A percentile compares a stretch with the other conserved stretches of the same genome.
phyloP scores from a whole-genome alignment of 2,113 vertebrate genomes.

The Oceanites oceanicus region DNA sequence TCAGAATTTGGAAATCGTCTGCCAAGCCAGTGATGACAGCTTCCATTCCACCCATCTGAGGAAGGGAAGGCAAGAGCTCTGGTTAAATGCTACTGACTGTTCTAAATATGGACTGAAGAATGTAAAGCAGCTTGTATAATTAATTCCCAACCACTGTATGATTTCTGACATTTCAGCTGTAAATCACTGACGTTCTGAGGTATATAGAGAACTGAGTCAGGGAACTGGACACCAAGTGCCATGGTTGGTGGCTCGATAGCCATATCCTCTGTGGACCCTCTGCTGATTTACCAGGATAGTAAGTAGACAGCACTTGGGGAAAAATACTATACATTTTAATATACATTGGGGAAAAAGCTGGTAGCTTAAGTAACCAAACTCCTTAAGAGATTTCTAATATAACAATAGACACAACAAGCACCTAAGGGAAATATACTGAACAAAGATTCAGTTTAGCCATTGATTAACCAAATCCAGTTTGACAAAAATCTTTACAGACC shows the following conservation, averaged over 20 bases:
- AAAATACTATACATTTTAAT: not conserved
- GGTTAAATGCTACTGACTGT: not conserved
- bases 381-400: not conserved
- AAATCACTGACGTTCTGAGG: not conserved
- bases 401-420: not conserved
- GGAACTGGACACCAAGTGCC: not conserved
- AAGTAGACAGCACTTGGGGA: not conserved
- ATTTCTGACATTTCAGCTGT: not conserved
- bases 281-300: not conserved
- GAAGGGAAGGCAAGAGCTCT: not conserved
- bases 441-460: not conserved
- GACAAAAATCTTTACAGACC: not conserved
- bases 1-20: slow-evolving; percentile 94
- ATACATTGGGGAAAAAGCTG: not conserved
- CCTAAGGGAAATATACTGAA: not conserved
- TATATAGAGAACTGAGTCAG: not conserved
- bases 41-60: slow-evolving; percentile 98
- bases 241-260: not conserved
- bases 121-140: not conserved
- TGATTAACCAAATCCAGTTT: not conserved
- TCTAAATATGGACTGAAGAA: not conserved
- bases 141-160: not conserved
- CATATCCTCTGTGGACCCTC: not conserved
- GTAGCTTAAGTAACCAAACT: not conserved
- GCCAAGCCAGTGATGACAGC: slow-evolving; percentile 94